Evolutionary conservation across 2,113 vertebrate genomes (phyloP).

Genomic region (Rhagologus leucostigma): DNA sequence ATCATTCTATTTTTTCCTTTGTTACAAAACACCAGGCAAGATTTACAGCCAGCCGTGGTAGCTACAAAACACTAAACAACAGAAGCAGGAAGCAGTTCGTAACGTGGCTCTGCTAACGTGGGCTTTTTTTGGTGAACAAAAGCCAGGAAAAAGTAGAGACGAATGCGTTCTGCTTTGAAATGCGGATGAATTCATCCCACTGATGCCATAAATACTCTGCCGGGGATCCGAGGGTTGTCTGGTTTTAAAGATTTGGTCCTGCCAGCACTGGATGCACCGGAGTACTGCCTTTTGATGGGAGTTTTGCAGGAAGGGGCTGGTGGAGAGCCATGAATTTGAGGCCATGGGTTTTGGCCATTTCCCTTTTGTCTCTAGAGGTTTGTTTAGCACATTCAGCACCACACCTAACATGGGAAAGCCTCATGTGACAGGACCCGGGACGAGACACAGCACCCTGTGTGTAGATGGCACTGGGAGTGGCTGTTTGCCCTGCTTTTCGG

Average conservation of each 20-base stretch:
- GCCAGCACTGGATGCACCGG: neutral
- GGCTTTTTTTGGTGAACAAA: neutral
- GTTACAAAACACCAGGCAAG: neutral
- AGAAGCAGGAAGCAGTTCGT: slow-evolving; percentile 21
- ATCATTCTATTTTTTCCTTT: slow-evolving; percentile 34
- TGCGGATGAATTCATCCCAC: neutral
- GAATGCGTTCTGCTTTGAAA: neutral
- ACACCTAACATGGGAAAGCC: neutral
- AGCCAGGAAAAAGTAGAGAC: slow-evolving; percentile 10
- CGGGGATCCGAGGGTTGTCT: neutral
- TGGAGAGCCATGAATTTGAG: neutral
- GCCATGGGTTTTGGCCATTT: neutral
- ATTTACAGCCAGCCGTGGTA: neutral
- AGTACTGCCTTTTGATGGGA: neutral
- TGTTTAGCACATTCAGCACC: neutral
- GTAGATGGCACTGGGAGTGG: neutral
- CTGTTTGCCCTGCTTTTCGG: neutral
- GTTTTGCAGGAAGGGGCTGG: neutral
- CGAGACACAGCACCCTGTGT: neutral
- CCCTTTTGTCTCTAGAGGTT: neutral
- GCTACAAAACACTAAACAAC: neutral
- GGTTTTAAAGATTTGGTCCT: neutral
- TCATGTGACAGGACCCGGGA: neutral
- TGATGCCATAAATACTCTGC: neutral
- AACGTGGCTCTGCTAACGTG: neutral